Conservation (phyloP, 1,140 invertebrate genomes). For the Nixonia krombeini region DNA sequence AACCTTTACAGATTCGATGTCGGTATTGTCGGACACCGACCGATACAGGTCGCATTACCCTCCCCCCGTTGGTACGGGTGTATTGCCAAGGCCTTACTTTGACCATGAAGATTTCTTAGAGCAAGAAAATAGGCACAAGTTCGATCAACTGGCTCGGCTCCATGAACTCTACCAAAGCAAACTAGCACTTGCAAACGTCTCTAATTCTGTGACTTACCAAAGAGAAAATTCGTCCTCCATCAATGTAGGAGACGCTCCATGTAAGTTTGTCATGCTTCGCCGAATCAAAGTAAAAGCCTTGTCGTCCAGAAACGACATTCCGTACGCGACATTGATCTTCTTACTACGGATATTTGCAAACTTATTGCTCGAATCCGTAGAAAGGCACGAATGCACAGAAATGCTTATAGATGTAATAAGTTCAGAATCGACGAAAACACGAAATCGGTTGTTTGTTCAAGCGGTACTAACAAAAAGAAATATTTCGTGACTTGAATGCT, state of each 20-base stretch:
- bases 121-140: slow-evolving; percentile 74
- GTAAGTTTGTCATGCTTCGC: slow-evolving; percentile 56
- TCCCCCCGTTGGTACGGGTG: slow-evolving; percentile 58
- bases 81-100: slow-evolving; percentile 66
- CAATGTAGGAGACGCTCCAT: slow-evolving; percentile 62
- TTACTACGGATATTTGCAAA: slow-evolving; percentile 9
- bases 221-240: slow-evolving; percentile 67
- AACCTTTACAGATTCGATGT: slow-evolving; percentile 78
- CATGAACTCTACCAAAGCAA: slow-evolving; percentile 79
- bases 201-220: slow-evolving; percentile 73
- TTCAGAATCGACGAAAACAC: neutral
- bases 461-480: neutral
- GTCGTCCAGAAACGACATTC: slow-evolving; percentile 11
- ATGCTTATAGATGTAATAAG: neutral
- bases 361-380: neutral
- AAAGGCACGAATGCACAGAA: neutral
- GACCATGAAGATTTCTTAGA: slow-evolving; percentile 69
- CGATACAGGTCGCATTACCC: slow-evolving; percentile 69
- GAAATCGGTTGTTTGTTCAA: neutral
- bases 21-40: slow-evolving; percentile 82
- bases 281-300: slow-evolving; percentile 3
- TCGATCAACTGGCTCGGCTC: slow-evolving; percentile 78
- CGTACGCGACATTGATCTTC: slow-evolving; percentile 23
- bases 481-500: no score
- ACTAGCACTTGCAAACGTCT: slow-evolving; percentile 76